phyloP scores from a whole-genome alignment of 2,888 invertebrate species.

The Acanthacorydalis orientalis region DNA sequence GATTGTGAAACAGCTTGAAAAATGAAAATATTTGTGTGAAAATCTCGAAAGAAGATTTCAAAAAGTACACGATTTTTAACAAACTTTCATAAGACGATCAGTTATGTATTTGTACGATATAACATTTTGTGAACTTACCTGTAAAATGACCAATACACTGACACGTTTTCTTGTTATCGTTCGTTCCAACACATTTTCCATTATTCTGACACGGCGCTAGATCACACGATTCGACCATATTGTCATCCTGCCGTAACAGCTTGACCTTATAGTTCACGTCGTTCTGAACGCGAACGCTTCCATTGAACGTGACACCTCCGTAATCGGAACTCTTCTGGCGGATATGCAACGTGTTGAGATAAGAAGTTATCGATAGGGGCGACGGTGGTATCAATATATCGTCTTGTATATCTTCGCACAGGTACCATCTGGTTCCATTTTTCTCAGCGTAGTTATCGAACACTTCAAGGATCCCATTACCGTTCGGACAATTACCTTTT shows the following conservation, averaged over 20 bases:
- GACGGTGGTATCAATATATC: slow-evolving; percentile 18
- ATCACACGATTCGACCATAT: slow-evolving; percentile 45
- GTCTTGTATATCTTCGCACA: slow-evolving; percentile 31
- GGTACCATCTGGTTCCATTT: slow-evolving; percentile 51
- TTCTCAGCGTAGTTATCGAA: slow-evolving; percentile 52
- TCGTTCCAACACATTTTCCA: slow-evolving; percentile 42
- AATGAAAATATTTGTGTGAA: too few species aligned
- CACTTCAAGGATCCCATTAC: slow-evolving; percentile 21
- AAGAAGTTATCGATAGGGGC: slow-evolving; percentile 45
- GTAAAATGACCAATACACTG: slow-evolving; percentile 56
- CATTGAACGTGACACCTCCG: slow-evolving; percentile 38
- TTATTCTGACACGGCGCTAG: slow-evolving; percentile 59
- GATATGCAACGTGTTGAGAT: slow-evolving; percentile 45
- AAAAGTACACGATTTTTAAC: neutral
- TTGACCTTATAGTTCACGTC: slow-evolving; percentile 49
- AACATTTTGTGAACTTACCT: slow-evolving; percentile 29
- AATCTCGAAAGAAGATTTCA: too few species aligned
- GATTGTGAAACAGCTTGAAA: too few species aligned
- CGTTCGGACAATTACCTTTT: slow-evolving; percentile 17
- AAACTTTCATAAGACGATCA: neutral
- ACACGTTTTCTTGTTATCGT: slow-evolving; percentile 41
- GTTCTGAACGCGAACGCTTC: slow-evolving; percentile 39
- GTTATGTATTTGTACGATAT: neutral
- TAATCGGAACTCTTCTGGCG: slow-evolving; percentile 29
- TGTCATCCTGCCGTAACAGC: slow-evolving; percentile 39